Evolutionary conservation across 2,113 vertebrate genomes (phyloP).

Genomic region (Ctenomys sociabilis): DNA sequence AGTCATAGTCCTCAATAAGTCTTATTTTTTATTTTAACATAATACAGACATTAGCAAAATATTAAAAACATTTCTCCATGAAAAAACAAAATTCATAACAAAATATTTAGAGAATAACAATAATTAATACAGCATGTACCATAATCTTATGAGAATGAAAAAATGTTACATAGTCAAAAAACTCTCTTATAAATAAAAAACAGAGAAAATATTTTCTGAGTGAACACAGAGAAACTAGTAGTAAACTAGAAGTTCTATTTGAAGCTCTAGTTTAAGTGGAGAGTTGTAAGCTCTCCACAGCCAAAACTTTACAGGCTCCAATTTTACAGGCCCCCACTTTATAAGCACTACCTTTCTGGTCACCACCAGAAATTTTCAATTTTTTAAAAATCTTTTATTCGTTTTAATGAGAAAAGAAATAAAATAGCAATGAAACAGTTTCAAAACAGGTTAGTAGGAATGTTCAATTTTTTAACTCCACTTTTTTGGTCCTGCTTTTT

Average conservation of each 20-base stretch:
- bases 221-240: background rate
- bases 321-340: background rate
- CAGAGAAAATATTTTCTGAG: background rate
- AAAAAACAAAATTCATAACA: background rate
- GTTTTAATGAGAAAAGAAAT: too few species aligned
- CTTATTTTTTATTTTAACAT: background rate
- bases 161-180: background rate
- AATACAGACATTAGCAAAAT: background rate
- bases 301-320: background rate
- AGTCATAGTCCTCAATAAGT: background rate
- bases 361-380: background rate
- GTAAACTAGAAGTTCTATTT: too few species aligned
- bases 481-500: background rate
- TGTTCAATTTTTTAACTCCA: background rate
- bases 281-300: background rate
- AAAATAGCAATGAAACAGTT: too few species aligned
- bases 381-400: background rate
- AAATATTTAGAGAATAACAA: background rate
- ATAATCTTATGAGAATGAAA: background rate
- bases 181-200: background rate
- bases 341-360: background rate
- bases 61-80: background rate
- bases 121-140: background rate
- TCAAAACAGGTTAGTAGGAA: background rate
- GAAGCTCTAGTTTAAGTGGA: too few species aligned